Percentiles rank a stretch among this genome's conserved stretches.
phyloP scores from a whole-genome alignment of 2,888 invertebrate genomes.

The Diaprepes abbreviatus region DNA sequence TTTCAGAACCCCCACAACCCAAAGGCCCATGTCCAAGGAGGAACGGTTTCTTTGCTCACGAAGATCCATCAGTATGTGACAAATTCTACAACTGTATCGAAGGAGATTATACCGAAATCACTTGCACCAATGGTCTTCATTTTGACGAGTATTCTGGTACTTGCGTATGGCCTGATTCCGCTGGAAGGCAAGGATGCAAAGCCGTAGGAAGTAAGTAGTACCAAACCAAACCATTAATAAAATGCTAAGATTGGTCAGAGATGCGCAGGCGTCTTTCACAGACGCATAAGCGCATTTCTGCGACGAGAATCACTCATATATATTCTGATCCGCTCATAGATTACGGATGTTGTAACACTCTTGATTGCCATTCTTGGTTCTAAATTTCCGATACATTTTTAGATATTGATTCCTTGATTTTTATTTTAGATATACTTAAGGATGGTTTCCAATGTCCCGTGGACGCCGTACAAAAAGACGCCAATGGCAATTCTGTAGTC shows the following conservation, averaged over 20 bases:
- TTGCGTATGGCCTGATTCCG: slow-evolving; percentile 90
- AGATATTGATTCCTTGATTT: neutral
- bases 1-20: slow-evolving; percentile 81
- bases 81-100: slow-evolving; percentile 92
- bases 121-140: slow-evolving; percentile 89
- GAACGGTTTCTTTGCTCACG: slow-evolving; percentile 93
- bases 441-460: slow-evolving; percentile 91
- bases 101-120: slow-evolving; percentile 83
- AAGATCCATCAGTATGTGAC: slow-evolving; percentile 85
- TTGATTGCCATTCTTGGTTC: too few species aligned
- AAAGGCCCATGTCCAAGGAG: slow-evolving; percentile 82
- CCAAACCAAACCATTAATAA: too few species aligned
- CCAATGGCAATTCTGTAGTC: slow-evolving; percentile 79
- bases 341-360: too few species aligned
- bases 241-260: too few species aligned
- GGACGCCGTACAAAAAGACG: slow-evolving; percentile 72
- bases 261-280: too few species aligned
- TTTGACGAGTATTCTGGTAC: slow-evolving; percentile 92
- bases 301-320: too few species aligned
- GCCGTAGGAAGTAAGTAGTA: slow-evolving; percentile 66
- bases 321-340: too few species aligned
- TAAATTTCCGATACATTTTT: too few species aligned
- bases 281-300: too few species aligned
- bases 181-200: slow-evolving; percentile 81
- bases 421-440: slow-evolving; percentile 77